Evolutionary conservation across 2,888 invertebrate species (phyloP).

Genomic region (Pantelozetes paolii): DNA sequence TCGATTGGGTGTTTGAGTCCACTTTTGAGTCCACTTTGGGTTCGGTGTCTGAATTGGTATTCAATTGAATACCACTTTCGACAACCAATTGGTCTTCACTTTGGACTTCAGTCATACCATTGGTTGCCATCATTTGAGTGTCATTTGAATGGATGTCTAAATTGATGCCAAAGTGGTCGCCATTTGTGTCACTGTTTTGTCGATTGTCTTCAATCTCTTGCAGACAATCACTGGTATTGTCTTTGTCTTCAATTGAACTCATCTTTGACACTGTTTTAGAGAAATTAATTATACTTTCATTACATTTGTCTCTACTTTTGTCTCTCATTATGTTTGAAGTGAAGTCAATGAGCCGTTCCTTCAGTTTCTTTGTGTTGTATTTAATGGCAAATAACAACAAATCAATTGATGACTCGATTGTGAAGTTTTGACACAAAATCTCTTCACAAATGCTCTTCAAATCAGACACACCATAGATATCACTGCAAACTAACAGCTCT

Average conservation of each 20-base stretch:
- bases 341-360: not conserved
- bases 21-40: no score
- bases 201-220: no score
- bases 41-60: no score
- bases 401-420: not conserved
- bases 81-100: no score
- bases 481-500: not conserved
- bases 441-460: not conserved
- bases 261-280: not conserved
- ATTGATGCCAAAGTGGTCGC: no score
- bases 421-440: not conserved
- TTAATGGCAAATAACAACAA: not conserved
- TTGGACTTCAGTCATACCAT: no score
- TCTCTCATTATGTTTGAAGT: slow-evolving; percentile 61
- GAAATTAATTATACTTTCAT: not conserved
- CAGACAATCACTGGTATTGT: no score
- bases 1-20: not conserved
- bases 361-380: not conserved
- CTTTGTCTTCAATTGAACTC: no score
- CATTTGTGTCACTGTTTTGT: no score
- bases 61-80: no score
- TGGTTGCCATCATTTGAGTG: no score
- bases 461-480: slow-evolving; percentile 16
- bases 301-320: not conserved
- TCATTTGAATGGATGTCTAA: no score